Evolutionary conservation across 1,140 invertebrate genomes (phyloP), one percentile per base, ranked within the genome.

Genomic region (Monochamus saltuarius): DNA sequence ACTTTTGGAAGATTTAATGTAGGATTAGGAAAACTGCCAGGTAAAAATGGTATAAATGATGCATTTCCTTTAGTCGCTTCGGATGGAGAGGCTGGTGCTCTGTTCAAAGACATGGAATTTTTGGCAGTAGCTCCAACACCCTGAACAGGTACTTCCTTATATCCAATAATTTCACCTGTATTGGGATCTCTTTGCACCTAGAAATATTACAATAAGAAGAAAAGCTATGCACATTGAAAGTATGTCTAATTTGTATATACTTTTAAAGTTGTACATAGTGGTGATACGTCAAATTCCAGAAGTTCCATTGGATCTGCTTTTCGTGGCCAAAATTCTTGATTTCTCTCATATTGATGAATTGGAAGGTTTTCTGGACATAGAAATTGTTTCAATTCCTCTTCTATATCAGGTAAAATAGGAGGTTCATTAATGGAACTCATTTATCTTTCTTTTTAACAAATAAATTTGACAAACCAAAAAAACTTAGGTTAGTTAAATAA

Each of bases 41-140:
- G 89, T 87, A 87, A 89, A 75, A 93, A 93, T 22, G 89, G 89
- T 73, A 83, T 85, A 73, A 90, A 91, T 52, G 83, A 84, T 0
- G 84, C 79, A 72, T 83, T 89, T 4, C 90, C 90, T 70, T 82
- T 79, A 7, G 89, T 80, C 64, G 82, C 80, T 68, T 88, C 81
- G 36, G 78, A 75, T 39, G 83, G 77, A 38, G 84, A 78, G 2
- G 79, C 82, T 17, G 85, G 85, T 59, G 83, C 81, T 64, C 89
- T 75, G 35, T 78, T 82, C 76, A 92, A 83, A 3, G 89, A 92
- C 76, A 89, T 84, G 0, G 89, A 91, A 79, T 91, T 92, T 71
- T 83, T 84, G 1, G 86, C 81, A 66, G 83, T 88, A 62, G 85
- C 81, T 2, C 85, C 86, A 63, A 82, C 80, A 65, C 84, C 79